Conservation (phyloP, 2,797 vertebrate species). For the Syngnathus rostellatus region DNA sequence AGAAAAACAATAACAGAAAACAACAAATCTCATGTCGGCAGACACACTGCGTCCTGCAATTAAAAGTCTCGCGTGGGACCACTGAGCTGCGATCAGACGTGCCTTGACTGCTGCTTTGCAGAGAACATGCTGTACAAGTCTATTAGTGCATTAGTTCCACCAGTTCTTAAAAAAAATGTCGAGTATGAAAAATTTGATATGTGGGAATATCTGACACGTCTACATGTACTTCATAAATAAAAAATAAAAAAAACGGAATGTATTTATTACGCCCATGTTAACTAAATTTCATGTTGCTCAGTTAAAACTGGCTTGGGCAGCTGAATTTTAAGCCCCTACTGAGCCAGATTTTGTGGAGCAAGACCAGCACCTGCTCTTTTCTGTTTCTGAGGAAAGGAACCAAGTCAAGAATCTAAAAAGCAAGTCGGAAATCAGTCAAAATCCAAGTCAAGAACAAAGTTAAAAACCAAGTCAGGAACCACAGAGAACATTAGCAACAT, state of each 20-base stretch:
- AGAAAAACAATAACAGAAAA: constrained; percentile 4
- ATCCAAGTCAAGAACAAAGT: too few species aligned
- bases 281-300: too few species aligned
- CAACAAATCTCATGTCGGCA: not conserved
- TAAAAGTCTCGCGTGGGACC: not conserved
- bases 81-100: not conserved
- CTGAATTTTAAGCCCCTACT: too few species aligned
- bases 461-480: too few species aligned
- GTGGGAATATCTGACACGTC: not conserved
- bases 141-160: not conserved
- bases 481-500: too few species aligned
- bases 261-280: too few species aligned
- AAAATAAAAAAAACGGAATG: not conserved
- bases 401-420: too few species aligned
- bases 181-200: not conserved
- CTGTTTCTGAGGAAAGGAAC: too few species aligned
- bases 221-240: not conserved
- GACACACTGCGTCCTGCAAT: not conserved
- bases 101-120: not conserved
- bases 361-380: too few species aligned
- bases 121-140: not conserved
- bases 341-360: too few species aligned
- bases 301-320: too few species aligned
- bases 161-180: not conserved
- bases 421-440: too few species aligned